These are phyloP conservation scores for Centropus bengalensis DNA, from an alignment of 2,113 vertebrate genomes.

Conservation along the genomic window DNA sequence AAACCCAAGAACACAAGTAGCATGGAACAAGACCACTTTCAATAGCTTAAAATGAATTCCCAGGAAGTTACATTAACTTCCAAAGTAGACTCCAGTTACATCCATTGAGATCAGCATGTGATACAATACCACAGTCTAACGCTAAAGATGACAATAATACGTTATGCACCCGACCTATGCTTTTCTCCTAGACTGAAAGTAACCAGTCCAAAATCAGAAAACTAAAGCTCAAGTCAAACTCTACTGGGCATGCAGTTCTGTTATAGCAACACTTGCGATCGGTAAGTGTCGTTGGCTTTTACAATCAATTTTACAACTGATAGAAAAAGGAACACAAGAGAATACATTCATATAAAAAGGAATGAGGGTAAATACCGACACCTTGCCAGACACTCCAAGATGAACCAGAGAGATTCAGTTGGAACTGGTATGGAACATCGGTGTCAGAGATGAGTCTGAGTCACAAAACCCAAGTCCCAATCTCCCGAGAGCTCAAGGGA, in stretches of 20 bases:
- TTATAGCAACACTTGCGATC: slow-evolving; percentile 63
- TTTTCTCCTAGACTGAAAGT: slow-evolving; percentile 29
- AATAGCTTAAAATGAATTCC: slow-evolving; percentile 60
- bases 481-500: not conserved
- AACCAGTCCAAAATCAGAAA: slow-evolving; percentile 4
- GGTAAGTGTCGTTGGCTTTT: slow-evolving; percentile 59
- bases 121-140: slow-evolving; percentile 45
- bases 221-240: slow-evolving; percentile 47
- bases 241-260: slow-evolving; percentile 63
- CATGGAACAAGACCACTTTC: slow-evolving; percentile 67
- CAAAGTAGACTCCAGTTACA: slow-evolving; percentile 48
- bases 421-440: not conserved
- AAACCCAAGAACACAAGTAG: slow-evolving; percentile 51
- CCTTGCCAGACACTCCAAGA: not conserved
- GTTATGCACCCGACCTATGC: slow-evolving; percentile 35
- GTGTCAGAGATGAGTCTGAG: not conserved
- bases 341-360: slow-evolving; percentile 73
- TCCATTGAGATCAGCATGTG: slow-evolving; percentile 31
- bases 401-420: not conserved
- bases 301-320: slow-evolving; percentile 62
- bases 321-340: slow-evolving; percentile 26
- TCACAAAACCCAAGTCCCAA: not conserved
- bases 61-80: slow-evolving; percentile 10
- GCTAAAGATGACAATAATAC: slow-evolving; percentile 59
- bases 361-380: slow-evolving; percentile 34